Evolutionary conservation across 1,140 invertebrate genomes (phyloP), one percentile per base, ranked within the genome.

Genomic region (Telenomus remus): DNA sequence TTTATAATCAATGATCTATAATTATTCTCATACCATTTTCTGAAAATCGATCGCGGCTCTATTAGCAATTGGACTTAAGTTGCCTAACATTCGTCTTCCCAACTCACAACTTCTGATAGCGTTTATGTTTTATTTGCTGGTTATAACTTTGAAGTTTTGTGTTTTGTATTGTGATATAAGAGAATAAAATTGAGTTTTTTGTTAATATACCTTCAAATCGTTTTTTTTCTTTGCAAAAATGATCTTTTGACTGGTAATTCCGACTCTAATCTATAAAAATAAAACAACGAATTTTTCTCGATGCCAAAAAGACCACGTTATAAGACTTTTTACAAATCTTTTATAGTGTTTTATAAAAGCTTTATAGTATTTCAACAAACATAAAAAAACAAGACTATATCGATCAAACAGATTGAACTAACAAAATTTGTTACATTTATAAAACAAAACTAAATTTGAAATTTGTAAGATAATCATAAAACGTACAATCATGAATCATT

Each of bases 11-110:
- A 33, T 15, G 8, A 11, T 1, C 9, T 1, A 10, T 10, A 4
- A 11, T 19, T 10, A 15, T 13, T 14, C 50, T 4, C 2, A n/a
- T 9, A n/a, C 43, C 37, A 39, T n/a, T 39, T n/a, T 27, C 33
- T 39, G 35, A 57, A 27, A 27, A 27, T 27, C 19, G 6, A 6
- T 27, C 19, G 1, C 6, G 19, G 19, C 19, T 27, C 19, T 27
- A 27, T 27, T 27, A 27, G 19, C 19, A 27, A 27, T 27, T 27
- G 19, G 19, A 27, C 19, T 1, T 27, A 56, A 35, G 56, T 46
- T 63, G 68, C 53, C 68, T 63, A 64, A 64, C 46, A 43, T 57
- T 51, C 12, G 68, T 71, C 68, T 71, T 71, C 54, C 68, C 59
- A 15, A 6, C 39, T 27, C 16, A 16, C 48, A 51, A 14, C 51